Conservation (phyloP, 2,113 vertebrate genomes). For the Archocentrus centrarchus region DNA sequence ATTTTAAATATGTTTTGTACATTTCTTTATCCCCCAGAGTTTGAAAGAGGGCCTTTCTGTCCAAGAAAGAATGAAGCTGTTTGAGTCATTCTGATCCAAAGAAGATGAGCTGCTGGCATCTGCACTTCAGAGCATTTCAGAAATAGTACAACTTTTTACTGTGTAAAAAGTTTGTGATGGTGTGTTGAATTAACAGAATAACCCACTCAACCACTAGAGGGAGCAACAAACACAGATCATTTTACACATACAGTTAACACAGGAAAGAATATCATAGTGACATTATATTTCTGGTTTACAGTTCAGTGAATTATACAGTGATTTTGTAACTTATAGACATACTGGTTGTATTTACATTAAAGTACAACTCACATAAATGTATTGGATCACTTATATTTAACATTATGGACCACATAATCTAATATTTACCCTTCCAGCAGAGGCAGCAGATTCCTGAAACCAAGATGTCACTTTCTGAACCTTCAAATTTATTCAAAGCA, state of each 20-base stretch:
- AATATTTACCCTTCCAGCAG: background rate
- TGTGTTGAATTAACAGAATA: background rate
- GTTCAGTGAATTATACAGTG: background rate
- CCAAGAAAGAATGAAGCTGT: conserved; percentile 92
- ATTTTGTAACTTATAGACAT: conserved; percentile 1
- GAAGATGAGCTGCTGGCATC: background rate
- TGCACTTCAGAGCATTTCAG: background rate
- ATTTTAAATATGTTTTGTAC: background rate
- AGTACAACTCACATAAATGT: background rate
- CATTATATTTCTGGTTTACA: background rate
- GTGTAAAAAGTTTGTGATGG: background rate
- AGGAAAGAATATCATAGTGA: background rate
- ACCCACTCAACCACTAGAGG: conserved; percentile 44
- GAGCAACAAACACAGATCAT: conserved; percentile 19
- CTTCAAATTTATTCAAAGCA: background rate
- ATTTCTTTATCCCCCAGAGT: conserved; percentile 80
- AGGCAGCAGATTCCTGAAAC: conserved; percentile 1
- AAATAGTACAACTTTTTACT: background rate
- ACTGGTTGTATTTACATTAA: background rate
- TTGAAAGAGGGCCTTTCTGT: conserved; percentile 92
- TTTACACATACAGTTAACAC: background rate
- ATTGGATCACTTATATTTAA: background rate
- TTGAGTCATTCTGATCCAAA: conserved; percentile 78
- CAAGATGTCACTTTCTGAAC: background rate
- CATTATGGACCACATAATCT: background rate